Base-by-base conservation (phyloP, 2,797 vertebrate genomes). In the Toxotes lorentzi region DNA sequence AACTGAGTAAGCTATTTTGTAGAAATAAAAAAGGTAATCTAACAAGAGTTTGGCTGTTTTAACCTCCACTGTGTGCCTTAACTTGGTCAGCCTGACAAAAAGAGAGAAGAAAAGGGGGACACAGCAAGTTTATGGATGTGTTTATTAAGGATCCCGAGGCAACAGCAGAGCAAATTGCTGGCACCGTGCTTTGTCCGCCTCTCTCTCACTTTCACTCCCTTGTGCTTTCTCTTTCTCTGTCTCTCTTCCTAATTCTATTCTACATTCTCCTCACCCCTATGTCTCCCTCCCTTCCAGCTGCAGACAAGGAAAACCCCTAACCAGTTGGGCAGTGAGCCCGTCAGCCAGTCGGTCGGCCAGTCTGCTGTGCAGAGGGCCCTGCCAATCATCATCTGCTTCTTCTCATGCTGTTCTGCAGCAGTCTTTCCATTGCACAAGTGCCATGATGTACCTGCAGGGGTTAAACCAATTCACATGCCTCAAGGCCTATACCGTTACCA, bases 111-210 rank as follows among this genome's bases (percentile, higher is more conserved):
- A 67, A 67, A 48, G 53, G 19, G 48, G 67, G 78, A 88, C 65
- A 51, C 43, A 54, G 73, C 16, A 41, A 80, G 66, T 78, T 73
- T 76, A 67, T 88, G 71, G 83, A 94, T 88, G 85, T 94, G 89
- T 95, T 94, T 94, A 94, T 94, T 89, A 91, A 90, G 76, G 77
- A 78, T 93, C 91, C 88, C 91, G 56, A 64, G 78, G 90, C 84
- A 92, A 87, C 91, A 93, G 90, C 91, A 94, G 91, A 93, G 82
- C 90, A 56, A 94, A 95, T 95, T 27, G 80, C 86, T 93, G 89
- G 88, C 91, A 86, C 50, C 27, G 14, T 2, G 27, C 73, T 80
- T 58, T 40, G 50, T 79, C 30, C 38, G 35, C 61, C 71, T 77
- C 78, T 62, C 70, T 63, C 7, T 65, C 73, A 45, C 21, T 48